These are phyloP conservation scores for Patella caerulea DNA, from an alignment of 2,888 invertebrate species.

Conservation along the genomic window DNA sequence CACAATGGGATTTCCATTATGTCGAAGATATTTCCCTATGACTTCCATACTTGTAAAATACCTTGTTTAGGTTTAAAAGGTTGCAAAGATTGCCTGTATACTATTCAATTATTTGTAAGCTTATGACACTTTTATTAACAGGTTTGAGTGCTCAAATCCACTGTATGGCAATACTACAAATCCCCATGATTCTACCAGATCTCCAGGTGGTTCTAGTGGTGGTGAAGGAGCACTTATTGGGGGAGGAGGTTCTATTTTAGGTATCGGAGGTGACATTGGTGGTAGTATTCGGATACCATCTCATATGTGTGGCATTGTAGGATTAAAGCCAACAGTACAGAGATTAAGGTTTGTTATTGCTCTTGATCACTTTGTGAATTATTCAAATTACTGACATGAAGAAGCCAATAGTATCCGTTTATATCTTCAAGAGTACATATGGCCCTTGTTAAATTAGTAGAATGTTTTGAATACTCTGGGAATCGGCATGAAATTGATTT, in stretches of 20 bases:
- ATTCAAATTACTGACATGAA: too few species aligned
- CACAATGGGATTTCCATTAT: too few species aligned
- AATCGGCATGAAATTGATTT: too few species aligned
- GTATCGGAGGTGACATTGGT: constrained; percentile 72
- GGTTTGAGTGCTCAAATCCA: constrained; percentile 58
- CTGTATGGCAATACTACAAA: constrained; percentile 66
- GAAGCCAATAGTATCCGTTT: too few species aligned
- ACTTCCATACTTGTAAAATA: too few species aligned
- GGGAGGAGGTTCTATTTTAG: constrained; percentile 71
- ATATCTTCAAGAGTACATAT: too few species aligned
- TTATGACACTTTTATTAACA: constrained; percentile 24
- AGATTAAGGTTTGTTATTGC: constrained; percentile 60
- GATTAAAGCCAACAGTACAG: constrained; percentile 71
- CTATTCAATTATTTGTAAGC: too few species aligned
- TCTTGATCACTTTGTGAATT: neutral
- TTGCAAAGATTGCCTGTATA: too few species aligned
- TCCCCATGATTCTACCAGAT: constrained; percentile 66
- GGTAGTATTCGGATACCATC: constrained; percentile 74
- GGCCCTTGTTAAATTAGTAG: too few species aligned
- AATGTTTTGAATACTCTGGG: too few species aligned
- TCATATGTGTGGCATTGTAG: constrained; percentile 72
- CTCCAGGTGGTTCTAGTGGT: constrained; percentile 73
- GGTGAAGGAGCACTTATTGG: constrained; percentile 72
- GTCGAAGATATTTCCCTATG: too few species aligned
- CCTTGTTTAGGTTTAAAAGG: too few species aligned